Evolutionary conservation across 2,113 vertebrate species (phyloP).

Genomic region (Herpailurus yagouaroundi): DNA sequence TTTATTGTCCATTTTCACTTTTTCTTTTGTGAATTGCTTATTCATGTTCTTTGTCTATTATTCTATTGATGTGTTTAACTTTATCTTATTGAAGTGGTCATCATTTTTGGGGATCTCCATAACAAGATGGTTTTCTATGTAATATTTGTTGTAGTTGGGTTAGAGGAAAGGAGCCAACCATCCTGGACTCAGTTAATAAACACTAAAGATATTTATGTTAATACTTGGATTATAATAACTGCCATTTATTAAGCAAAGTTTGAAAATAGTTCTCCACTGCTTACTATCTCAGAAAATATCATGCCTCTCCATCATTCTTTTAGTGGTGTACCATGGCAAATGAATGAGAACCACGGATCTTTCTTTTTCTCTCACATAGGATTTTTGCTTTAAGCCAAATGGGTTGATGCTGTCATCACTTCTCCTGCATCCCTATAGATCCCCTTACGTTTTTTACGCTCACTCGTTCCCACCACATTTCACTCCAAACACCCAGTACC

Average conservation of each 20-base stretch:
- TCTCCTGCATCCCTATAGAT: neutral
- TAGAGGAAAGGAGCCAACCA: neutral
- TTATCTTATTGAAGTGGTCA: neutral
- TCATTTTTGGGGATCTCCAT: neutral
- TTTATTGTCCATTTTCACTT: slow-evolving; percentile 6
- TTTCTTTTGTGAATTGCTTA: neutral
- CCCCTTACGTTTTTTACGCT: neutral
- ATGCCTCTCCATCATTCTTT: neutral
- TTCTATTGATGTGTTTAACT: neutral
- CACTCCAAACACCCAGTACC: neutral
- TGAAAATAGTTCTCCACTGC: neutral
- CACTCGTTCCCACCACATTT: neutral
- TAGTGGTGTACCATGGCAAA: neutral
- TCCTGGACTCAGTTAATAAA: neutral
- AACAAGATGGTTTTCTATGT: neutral
- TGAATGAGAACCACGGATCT: neutral
- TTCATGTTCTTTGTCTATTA: neutral
- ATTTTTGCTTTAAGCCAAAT: neutral
- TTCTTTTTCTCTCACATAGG: neutral
- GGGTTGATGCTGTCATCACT: neutral
- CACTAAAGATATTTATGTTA: neutral
- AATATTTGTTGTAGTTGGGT: neutral
- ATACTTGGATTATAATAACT: neutral
- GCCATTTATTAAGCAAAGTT: neutral
- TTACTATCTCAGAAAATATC: neutral